phyloP scores from a whole-genome alignment of 2,113 vertebrate species.

The Eulemur rufifrons region DNA sequence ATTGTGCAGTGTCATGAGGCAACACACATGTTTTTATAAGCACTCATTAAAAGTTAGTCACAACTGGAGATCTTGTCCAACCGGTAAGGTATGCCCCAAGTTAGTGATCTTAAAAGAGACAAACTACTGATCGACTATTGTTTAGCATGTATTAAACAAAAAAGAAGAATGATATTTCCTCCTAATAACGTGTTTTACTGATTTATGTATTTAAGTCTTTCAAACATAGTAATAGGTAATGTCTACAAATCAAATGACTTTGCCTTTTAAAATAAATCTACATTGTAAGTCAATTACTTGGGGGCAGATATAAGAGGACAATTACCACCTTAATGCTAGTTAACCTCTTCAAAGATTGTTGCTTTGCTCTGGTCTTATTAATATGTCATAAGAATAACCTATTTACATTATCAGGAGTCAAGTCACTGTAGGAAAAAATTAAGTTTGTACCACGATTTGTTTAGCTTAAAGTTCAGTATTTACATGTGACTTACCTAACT shows the following conservation, averaged over 20 bases:
- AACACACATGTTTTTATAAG: slow-evolving; percentile 57
- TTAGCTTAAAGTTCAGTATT: slow-evolving; percentile 13
- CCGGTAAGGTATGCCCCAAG: slow-evolving; percentile 63
- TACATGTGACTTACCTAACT: slow-evolving; percentile 8
- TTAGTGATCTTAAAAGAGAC: slow-evolving; percentile 73
- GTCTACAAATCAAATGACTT: slow-evolving; percentile 43
- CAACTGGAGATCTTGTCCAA: slow-evolving; percentile 51
- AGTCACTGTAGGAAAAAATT: neutral
- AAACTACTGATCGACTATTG: slow-evolving; percentile 41
- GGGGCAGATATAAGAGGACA: neutral
- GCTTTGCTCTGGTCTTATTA: neutral
- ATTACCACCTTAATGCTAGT: neutral
- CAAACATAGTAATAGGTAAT: neutral
- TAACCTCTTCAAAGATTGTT: slow-evolving; percentile 29
- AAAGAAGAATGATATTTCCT: slow-evolving; percentile 36
- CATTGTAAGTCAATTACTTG: slow-evolving; percentile 3
- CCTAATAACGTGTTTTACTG: slow-evolving; percentile 37
- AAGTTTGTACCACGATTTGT: slow-evolving; percentile 14
- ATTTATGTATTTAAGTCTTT: slow-evolving; percentile 47
- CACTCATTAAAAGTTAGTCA: slow-evolving; percentile 66
- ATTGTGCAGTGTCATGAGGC: neutral
- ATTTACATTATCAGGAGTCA: neutral
- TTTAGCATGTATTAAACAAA: slow-evolving; percentile 50
- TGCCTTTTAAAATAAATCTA: slow-evolving; percentile 52
- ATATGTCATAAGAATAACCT: neutral